A percentile compares a stretch with the other conserved stretches of the same genome.
Conservation (phyloP, 2,888 invertebrate species). For the Andricus curvator region DNA sequence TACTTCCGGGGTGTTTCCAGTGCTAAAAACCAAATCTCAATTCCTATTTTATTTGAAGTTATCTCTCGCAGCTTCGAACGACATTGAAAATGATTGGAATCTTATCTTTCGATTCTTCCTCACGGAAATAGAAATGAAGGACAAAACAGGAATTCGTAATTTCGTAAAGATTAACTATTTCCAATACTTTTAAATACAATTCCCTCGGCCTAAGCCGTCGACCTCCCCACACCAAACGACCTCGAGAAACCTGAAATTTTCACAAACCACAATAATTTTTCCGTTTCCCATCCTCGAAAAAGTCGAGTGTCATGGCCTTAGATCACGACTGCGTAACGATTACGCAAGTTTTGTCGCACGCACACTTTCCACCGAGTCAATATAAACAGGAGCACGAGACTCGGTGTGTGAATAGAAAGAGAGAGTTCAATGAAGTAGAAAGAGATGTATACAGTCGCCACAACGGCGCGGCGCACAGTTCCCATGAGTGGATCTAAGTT, state of each 20-base stretch:
- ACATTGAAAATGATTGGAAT: no score
- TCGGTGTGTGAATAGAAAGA: conserved; percentile 35
- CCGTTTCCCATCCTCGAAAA: conserved; percentile 1
- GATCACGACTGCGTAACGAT: conserved; percentile 44
- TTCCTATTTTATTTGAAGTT: no score
- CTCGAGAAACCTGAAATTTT: not conserved
- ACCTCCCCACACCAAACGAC: not conserved
- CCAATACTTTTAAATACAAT: no score
- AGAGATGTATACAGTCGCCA: conserved; percentile 43
- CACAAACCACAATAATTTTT: conserved; percentile 19
- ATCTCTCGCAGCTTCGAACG: no score
- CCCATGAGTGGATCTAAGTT: conserved; percentile 65
- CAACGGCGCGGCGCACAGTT: conserved; percentile 52
- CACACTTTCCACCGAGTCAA: conserved; percentile 29
- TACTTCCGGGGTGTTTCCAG: no score
- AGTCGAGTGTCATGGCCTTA: conserved; percentile 26
- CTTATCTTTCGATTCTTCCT: no score
- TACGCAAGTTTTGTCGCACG: conserved; percentile 40
- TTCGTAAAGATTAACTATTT: no score
- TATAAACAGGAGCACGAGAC: conserved; percentile 43
- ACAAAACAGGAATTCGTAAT: no score
- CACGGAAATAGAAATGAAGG: no score
- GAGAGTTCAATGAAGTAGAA: conserved; percentile 33
- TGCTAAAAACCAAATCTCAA: no score
- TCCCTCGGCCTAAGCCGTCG: no score